Evolutionary conservation across 2,113 vertebrate genomes (phyloP).

Genomic region (Vombatus ursinus): DNA sequence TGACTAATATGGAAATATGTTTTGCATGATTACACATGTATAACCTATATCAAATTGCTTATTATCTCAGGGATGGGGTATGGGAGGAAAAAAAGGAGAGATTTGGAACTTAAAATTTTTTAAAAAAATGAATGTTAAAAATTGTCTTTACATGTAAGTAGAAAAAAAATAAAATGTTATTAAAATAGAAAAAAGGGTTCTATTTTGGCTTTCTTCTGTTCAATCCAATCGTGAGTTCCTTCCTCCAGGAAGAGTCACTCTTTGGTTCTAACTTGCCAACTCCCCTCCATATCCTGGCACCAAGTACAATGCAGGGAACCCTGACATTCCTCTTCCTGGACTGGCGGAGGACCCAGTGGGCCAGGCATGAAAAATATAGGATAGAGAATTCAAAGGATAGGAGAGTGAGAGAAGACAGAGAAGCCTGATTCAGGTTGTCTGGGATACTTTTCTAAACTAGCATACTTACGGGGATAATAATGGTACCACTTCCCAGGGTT

Average conservation of each 20-base stretch:
- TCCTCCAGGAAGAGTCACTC: neutral
- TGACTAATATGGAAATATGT: neutral
- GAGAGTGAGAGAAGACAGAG: neutral
- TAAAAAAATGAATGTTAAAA: neutral
- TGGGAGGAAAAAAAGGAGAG: neutral
- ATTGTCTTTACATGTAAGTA: neutral
- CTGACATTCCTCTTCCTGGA: neutral
- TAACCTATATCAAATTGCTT: neutral
- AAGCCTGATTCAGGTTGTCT: neutral
- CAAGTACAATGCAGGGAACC: neutral
- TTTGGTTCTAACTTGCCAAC: neutral
- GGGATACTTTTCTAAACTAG: rapidly evolving
- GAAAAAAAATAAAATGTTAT: neutral
- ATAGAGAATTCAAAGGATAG: neutral
- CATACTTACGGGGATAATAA: rapidly evolving
- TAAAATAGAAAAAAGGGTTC: neutral
- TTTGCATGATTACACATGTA: neutral
- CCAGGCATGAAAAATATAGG: neutral
- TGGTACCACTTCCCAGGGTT: neutral
- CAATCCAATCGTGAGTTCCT: neutral
- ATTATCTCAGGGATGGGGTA: neutral
- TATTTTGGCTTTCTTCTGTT: conserved; percentile 31
- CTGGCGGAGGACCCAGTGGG: neutral
- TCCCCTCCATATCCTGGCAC: neutral
- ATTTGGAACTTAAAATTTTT: neutral